These are phyloP conservation scores for Tiphia femorata DNA, from an alignment of 2,888 invertebrate genomes.

Conservation along the genomic window DNA sequence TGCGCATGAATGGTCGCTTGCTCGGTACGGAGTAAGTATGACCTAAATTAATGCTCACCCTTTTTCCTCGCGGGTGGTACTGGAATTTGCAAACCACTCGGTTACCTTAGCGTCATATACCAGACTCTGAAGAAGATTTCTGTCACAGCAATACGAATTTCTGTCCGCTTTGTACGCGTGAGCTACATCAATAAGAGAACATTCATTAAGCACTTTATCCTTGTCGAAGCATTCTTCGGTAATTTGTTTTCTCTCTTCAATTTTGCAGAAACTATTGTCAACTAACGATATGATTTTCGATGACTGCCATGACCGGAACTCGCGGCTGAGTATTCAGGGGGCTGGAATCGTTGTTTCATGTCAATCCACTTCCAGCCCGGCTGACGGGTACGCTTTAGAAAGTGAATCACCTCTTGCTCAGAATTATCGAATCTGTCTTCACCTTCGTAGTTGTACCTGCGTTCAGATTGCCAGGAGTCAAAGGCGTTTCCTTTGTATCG, in stretches of 20 bases:
- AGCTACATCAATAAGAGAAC: conserved; percentile 19
- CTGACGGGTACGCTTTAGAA: conserved; percentile 82
- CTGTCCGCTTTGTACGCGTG: conserved; percentile 38
- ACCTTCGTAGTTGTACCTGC: conserved; percentile 83
- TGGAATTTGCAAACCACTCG: conserved; percentile 86
- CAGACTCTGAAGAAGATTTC: conserved; percentile 85
- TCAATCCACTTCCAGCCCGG: conserved; percentile 86
- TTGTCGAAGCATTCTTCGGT: not conserved
- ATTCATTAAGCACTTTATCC: too few relatives aligned
- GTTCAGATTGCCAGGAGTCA: too few relatives aligned
- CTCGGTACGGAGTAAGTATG: conserved; percentile 4
- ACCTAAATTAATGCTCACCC: conserved; percentile 71
- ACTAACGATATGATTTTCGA: conserved; percentile 37
- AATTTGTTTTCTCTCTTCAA: conserved; percentile 3
- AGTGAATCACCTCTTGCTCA: conserved; percentile 84
- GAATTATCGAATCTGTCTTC: conserved; percentile 79
- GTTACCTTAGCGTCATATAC: conserved; percentile 92
- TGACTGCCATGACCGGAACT: conserved; percentile 48
- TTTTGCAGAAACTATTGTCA: too few relatives aligned
- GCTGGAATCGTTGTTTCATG: conserved; percentile 75
- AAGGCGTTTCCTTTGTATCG: too few relatives aligned
- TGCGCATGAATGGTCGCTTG: conserved; percentile 3
- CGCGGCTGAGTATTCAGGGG: conserved; percentile 74
- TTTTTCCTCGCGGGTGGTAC: conserved; percentile 80
- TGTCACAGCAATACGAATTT: conserved; percentile 76